Base-by-base conservation (phyloP, 2,113 vertebrate genomes). In the Forbesichthys papilliferus region DNA sequence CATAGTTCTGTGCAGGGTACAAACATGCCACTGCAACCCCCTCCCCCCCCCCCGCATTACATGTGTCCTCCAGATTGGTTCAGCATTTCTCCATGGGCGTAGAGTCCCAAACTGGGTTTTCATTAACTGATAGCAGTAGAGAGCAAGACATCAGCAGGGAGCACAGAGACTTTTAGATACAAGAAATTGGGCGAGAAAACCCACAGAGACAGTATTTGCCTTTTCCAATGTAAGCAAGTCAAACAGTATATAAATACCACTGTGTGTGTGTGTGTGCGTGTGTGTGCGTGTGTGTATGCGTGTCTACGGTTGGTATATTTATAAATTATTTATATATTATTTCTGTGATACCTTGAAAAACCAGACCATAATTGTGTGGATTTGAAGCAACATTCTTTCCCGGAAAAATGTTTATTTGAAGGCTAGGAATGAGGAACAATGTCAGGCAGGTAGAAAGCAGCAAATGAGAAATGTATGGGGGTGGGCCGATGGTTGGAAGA, bases 111-210 rank as follows among this genome's bases (percentile, higher is more conserved):
- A 74, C 77, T 61, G 62, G 68, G 82, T 78, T 87, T 91, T 42
- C 84, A 91, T 91, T 91, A 90, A 89, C 87, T 89, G 90, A 90
- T 88, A 87, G 87, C 79, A 61, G 72, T 78, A 83, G 67, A 80
- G 85, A 92, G 90, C 78, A 81, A 85, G 85, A 90, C 87, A 81
- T 85, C 84, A 87, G 71, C 55, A 80, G 81, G 66, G 73, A 68
- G 34, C 60, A 74, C 54, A 36, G 74, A 53, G 64, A 52, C 27
- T 42, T 18, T 33, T 10, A 59, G 58, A 61, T n/a, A 61, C 33
- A 61, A 14, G 58, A 61, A 12, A 61, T 33, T 42, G 27, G 46
- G 33, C 20, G 20, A 33, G 57, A 52, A 20, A 6, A 42, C 7
- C 7, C 7, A 8, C 36, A 8, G 36, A 42, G 36, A 42, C 36